These are phyloP conservation scores for Actinia equina DNA, from an alignment of 64 coral and sea anemone species.

Conservation along the genomic window DNA sequence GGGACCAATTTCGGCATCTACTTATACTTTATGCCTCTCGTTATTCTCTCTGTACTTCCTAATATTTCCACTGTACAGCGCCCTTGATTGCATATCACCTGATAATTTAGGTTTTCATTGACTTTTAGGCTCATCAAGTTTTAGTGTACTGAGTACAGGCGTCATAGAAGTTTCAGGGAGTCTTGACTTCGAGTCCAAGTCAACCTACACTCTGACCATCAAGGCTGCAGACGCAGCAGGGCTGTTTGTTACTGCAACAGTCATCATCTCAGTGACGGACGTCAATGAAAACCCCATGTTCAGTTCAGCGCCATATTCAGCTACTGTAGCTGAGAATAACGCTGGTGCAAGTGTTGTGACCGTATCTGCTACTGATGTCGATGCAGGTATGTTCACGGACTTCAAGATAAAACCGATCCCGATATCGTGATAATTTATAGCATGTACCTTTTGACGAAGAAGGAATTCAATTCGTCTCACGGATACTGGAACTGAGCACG, in stretches of 20 bases:
- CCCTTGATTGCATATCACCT: no score
- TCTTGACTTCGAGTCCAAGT: constrained; percentile 35
- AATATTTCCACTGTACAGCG: no score
- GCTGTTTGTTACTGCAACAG: constrained; percentile 15
- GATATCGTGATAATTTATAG: no score
- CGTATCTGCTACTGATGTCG: constrained; percentile 35
- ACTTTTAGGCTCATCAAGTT: constrained; percentile 31
- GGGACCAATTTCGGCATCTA: no score
- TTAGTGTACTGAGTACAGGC: constrained; percentile 31
- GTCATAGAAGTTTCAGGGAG: constrained; percentile 44
- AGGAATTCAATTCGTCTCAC: no score
- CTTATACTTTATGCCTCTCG: no score
- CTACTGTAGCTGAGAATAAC: constrained; percentile 41
- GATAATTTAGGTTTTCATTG: neutral
- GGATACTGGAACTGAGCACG: no score
- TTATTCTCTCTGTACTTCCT: no score
- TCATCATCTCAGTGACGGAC: constrained; percentile 27
- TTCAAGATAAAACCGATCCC: no score
- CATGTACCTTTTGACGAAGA: no score
- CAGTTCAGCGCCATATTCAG: constrained; percentile 34
- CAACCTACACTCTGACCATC: constrained; percentile 35
- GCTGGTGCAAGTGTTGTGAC: constrained; percentile 46
- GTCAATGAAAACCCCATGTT: constrained; percentile 35
- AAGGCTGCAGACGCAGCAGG: constrained; percentile 31
- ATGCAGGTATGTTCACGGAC: neutral